phyloP scores from a whole-genome alignment of 1,140 invertebrate genomes.

The Aphidius ervi region DNA sequence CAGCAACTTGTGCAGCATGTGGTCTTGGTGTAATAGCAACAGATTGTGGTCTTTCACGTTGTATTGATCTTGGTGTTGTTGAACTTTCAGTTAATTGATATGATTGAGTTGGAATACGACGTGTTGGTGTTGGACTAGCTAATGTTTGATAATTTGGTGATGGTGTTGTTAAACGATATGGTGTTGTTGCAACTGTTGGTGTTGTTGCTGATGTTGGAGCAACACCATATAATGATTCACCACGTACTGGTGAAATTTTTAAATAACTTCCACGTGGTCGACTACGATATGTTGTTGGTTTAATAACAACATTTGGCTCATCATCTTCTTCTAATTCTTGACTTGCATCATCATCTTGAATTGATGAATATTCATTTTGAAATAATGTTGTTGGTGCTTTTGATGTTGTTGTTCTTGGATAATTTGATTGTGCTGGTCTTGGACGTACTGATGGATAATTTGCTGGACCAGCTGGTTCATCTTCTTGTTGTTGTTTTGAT shows the following conservation, averaged over 20 bases:
- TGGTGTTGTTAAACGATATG: slow-evolving; percentile 51
- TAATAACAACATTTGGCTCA: slow-evolving; percentile 45
- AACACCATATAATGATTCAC: slow-evolving; percentile 31
- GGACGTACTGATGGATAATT: slow-evolving; percentile 62
- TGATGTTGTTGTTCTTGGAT: slow-evolving; percentile 52
- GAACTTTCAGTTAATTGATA: slow-evolving; percentile 50
- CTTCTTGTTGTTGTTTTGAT: slow-evolving; percentile 45
- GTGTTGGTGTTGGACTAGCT: slow-evolving; percentile 37
- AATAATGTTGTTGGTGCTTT: slow-evolving; percentile 62
- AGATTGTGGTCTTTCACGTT: slow-evolving; percentile 51
- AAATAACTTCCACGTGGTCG: slow-evolving; percentile 36
- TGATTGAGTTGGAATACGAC: slow-evolving; percentile 31
- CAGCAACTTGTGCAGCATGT: slow-evolving; percentile 61
- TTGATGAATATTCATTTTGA: slow-evolving; percentile 62
- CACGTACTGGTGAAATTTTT: slow-evolving; percentile 35
- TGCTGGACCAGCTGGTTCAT: slow-evolving; percentile 57
- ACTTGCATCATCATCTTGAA: slow-evolving; percentile 55
- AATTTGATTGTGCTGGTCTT: slow-evolving; percentile 44
- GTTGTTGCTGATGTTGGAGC: slow-evolving; percentile 39
- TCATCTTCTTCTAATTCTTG: slow-evolving; percentile 60
- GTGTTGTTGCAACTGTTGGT: slow-evolving; percentile 30
- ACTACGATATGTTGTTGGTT: slow-evolving; percentile 35
- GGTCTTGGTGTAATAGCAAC: slow-evolving; percentile 62
- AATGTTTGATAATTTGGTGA: slow-evolving; percentile 39
- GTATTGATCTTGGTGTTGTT: slow-evolving; percentile 41